These are phyloP conservation scores for Talpa occidentalis DNA, from an alignment of 2,113 vertebrate species.

Conservation along the genomic window DNA sequence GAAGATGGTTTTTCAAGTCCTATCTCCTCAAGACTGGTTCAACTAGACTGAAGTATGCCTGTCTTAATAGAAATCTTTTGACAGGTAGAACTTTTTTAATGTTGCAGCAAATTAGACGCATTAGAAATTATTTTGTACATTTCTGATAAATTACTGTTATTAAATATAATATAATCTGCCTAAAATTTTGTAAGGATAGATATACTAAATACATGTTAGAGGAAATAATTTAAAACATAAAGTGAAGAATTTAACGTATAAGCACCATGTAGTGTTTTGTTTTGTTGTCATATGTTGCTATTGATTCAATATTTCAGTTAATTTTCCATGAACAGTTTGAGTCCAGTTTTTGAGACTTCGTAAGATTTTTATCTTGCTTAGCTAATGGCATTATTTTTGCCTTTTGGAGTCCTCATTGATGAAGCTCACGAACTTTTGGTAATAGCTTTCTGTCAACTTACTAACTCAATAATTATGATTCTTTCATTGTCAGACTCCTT, in stretches of 20 bases:
- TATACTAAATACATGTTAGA: neutral
- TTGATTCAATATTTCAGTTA: neutral
- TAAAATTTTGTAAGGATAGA: neutral
- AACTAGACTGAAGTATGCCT: neutral
- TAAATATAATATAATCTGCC: neutral
- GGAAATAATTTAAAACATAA: neutral
- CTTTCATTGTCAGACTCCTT: neutral
- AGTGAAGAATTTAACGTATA: neutral
- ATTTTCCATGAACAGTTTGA: neutral
- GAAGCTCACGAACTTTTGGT: neutral
- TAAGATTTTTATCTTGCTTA: neutral
- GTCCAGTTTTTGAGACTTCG: neutral
- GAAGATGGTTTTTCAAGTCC: neutral
- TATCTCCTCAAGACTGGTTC: conserved; percentile 4
- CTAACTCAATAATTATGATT: neutral
- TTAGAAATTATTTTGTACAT: conserved; percentile 3
- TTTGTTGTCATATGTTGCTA: neutral
- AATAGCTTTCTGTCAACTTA: neutral
- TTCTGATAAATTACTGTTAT: neutral
- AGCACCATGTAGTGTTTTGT: neutral
- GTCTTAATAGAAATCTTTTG: conserved; percentile 16
- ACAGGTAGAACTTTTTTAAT: neutral
- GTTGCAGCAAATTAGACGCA: conserved; percentile 13
- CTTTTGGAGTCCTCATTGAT: neutral
- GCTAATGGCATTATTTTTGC: neutral